These are phyloP conservation scores for Sminthurides bifidus DNA, from an alignment of 1,140 invertebrate species.

Conservation along the genomic window DNA sequence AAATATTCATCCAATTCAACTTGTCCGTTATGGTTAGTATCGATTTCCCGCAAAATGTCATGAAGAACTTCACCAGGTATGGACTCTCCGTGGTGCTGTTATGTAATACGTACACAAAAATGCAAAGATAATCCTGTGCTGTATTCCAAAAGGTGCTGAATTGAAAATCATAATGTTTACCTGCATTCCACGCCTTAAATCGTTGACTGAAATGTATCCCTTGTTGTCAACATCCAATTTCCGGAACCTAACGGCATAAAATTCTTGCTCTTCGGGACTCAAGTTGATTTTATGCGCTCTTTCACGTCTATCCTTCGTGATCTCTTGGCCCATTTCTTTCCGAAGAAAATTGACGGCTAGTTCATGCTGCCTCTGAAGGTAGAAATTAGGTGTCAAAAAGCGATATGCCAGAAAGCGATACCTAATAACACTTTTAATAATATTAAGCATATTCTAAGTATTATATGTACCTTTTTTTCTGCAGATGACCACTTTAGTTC, in stretches of 20 bases:
- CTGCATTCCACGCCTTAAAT: constrained; percentile 86
- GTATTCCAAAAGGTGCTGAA: neutral
- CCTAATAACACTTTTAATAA: neutral
- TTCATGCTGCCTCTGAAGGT: constrained; percentile 58
- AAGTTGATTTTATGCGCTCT: constrained; percentile 84
- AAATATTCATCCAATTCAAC: constrained; percentile 97
- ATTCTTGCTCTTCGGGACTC: constrained; percentile 84
- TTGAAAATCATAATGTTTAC: constrained; percentile 42
- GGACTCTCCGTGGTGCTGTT: constrained; percentile 76
- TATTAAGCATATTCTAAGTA: neutral
- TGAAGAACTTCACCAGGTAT: constrained; percentile 91
- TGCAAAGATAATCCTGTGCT: neutral
- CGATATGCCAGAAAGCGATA: neutral
- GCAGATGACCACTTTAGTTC: constrained; percentile 53
- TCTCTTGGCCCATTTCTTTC: constrained; percentile 92
- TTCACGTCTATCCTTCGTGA: constrained; percentile 69
- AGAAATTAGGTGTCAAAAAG: constrained; percentile 7
- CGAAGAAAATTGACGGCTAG: constrained; percentile 70
- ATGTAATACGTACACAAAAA: constrained; percentile 22
- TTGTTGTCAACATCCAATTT: constrained; percentile 90
- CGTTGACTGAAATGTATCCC: constrained; percentile 95
- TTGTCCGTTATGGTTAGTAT: constrained; percentile 98
- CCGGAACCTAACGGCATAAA: constrained; percentile 89
- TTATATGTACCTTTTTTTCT: neutral
- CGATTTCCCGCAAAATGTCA: constrained; percentile 93